A percentile compares a stretch with the other conserved stretches of the same genome.
phyloP scores from a whole-genome alignment of 1,140 invertebrate species.

The Listronotus bonariensis region DNA sequence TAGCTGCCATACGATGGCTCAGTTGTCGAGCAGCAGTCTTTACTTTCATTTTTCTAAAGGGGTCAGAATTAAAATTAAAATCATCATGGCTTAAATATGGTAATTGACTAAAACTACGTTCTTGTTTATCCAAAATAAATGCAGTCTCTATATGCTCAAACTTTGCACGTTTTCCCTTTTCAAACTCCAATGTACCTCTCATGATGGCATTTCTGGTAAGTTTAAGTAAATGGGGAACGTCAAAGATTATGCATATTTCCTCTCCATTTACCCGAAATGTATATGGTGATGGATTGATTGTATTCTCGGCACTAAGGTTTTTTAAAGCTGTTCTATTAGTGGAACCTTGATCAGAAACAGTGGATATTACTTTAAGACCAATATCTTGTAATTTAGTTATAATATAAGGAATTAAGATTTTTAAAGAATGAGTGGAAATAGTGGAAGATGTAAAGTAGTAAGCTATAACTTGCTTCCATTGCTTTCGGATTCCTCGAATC shows the following conservation, averaged over 20 bases:
- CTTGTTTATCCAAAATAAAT: too few relatives aligned
- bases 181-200: not conserved
- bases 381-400: slow-evolving; percentile 1
- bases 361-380: not conserved
- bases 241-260: slow-evolving; percentile 2
- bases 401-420: not conserved
- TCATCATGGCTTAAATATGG: too few relatives aligned
- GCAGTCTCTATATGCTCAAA: too few relatives aligned
- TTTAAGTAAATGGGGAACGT: slow-evolving; percentile 3
- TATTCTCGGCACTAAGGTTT: not conserved
- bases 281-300: not conserved
- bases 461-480: slow-evolving; percentile 3
- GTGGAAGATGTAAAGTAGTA: not conserved
- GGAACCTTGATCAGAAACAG: not conserved
- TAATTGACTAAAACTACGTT: too few relatives aligned
- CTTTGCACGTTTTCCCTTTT: not conserved
- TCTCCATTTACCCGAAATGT: not conserved
- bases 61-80: too few relatives aligned
- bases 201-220: not conserved
- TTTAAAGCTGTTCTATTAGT: not conserved
- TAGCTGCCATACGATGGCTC: not conserved
- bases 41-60: too few relatives aligned
- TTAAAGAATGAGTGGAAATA: not conserved
- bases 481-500: not conserved
- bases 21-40: not conserved